Percentiles rank a stretch among this genome's conserved stretches.
phyloP scores from a whole-genome alignment of 1,140 invertebrate species.

The Archegozetes longisetosus region DNA sequence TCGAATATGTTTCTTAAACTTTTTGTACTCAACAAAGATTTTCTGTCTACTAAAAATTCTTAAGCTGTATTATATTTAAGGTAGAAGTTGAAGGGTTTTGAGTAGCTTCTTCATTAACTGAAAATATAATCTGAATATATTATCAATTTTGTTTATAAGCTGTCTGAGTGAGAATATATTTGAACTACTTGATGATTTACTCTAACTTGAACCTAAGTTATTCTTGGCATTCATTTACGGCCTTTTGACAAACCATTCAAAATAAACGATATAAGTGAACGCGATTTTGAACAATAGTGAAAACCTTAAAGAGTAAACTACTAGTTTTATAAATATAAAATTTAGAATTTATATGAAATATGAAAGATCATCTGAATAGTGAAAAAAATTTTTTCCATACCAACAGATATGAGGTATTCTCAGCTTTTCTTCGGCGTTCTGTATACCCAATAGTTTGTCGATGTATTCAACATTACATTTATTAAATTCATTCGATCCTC shows the following conservation, averaged over 20 bases:
- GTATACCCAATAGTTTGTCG: background rate
- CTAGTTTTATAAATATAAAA: too few species aligned
- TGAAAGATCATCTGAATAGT: background rate
- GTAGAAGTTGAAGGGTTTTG: background rate
- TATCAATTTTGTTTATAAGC: too few species aligned
- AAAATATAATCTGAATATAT: slow-evolving; percentile 1
- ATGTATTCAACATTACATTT: background rate
- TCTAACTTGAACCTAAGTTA: too few species aligned
- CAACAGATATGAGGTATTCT: background rate
- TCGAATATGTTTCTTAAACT: too few species aligned
- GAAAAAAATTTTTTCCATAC: background rate
- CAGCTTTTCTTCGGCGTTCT: background rate
- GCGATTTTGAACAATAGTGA: too few species aligned
- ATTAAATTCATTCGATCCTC: background rate
- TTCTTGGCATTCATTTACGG: too few species aligned
- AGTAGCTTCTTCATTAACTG: background rate
- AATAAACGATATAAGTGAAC: too few species aligned
- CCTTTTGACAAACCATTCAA: too few species aligned
- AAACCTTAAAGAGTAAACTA: too few species aligned
- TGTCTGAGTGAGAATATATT: too few species aligned
- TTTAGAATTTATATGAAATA: background rate
- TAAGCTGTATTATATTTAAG: background rate
- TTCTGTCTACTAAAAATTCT: background rate
- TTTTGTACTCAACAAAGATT: too few species aligned
- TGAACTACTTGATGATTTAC: too few species aligned